Percentiles rank a stretch among this genome's conserved stretches.
Evolutionary conservation across 2,113 vertebrate genomes (phyloP).

Genomic region (Perca flavescens): DNA sequence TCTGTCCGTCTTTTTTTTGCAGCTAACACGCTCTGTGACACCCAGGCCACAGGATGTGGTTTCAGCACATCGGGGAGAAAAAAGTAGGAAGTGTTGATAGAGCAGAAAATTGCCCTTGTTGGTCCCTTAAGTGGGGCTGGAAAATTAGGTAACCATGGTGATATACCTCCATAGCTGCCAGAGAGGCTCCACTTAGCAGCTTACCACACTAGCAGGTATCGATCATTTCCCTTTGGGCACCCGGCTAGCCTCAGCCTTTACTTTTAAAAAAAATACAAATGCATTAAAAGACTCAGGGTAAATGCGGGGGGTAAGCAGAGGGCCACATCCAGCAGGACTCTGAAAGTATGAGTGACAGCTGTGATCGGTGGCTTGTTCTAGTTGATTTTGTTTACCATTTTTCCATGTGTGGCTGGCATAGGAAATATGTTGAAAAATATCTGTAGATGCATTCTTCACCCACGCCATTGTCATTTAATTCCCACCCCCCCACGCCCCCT

Average conservation of each 20-base stretch:
- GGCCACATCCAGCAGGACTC: conserved; percentile 5
- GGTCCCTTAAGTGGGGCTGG: conserved; percentile 68
- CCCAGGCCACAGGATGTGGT: conserved; percentile 28
- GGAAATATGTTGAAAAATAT: conserved; percentile 31
- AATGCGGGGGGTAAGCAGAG: background rate
- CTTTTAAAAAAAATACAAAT: conserved; percentile 40
- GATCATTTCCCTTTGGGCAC: conserved; percentile 37
- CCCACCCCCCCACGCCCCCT: background rate
- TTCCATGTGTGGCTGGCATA: background rate
- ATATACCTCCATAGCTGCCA: conserved; percentile 57
- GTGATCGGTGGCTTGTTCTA: conserved; percentile 11
- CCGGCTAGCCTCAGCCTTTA: conserved; percentile 11
- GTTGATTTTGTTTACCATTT: conserved; percentile 9
- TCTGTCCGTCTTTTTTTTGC: conserved; percentile 3
- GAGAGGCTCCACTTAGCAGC: conserved; percentile 59
- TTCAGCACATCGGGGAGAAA: conserved; percentile 17
- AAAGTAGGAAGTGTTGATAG: conserved; percentile 55
- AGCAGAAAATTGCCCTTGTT: conserved; percentile 74
- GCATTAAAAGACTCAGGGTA: conserved; percentile 28
- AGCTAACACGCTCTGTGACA: conserved; percentile 22
- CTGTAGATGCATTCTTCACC: conserved; percentile 33
- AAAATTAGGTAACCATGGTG: conserved; percentile 71
- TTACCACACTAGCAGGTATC: conserved; percentile 45
- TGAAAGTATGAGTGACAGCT: conserved; percentile 43
- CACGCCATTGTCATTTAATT: conserved; percentile 39